Base-by-base conservation (phyloP, 2,888 invertebrate species). In the Eucera pruinosa region DNA sequence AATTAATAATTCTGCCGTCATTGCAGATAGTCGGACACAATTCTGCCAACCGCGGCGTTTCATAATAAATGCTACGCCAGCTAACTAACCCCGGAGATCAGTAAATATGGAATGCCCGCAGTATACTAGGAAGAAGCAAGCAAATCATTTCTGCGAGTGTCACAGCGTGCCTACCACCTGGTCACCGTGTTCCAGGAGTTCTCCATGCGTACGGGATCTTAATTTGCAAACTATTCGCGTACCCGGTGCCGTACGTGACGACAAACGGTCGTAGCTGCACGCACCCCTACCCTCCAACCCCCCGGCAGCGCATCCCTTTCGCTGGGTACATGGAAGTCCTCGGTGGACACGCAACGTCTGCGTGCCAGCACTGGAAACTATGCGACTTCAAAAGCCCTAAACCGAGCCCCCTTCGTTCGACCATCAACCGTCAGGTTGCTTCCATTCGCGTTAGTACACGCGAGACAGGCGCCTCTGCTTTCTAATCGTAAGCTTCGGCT, bases 311-410 rank as follows among this genome's bases (percentile, higher is more conserved):
- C 64, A n/a, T 18, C 43, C 62, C 58, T 25, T 11, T 23, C 36
- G 39, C 43, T 43, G 6, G n/a, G 76, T 68, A 58, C 73, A 62
- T 47, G 2, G 30, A 41, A 58, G 74, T 78, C 82, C 73, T 75
- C 66, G n/a, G 82, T 81, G 87, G 88, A 89, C 90, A 91, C 90
- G 91, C 91, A 85, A 91, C 82, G 89, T 88, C 90, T 89, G 89
- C 91, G 88, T 90, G 89, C 89, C 90, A 76, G 74, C 83, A 84
- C 78, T 86, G 81, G 86, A 72, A 87, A 86, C 84, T 90, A 89
- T 90, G 89, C 88, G 88, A 89, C 89, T 89, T 90, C 87, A 86
- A 90, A 90, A 90, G 90, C 88, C 76, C 78, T 58, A 79, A 69
- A 54, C 58, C 50, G 36, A 36, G 45, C 25, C 52, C 71, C 66